Evolutionary conservation across 2,113 vertebrate species (phyloP).

Genomic region (Fulmarus glacialis): DNA sequence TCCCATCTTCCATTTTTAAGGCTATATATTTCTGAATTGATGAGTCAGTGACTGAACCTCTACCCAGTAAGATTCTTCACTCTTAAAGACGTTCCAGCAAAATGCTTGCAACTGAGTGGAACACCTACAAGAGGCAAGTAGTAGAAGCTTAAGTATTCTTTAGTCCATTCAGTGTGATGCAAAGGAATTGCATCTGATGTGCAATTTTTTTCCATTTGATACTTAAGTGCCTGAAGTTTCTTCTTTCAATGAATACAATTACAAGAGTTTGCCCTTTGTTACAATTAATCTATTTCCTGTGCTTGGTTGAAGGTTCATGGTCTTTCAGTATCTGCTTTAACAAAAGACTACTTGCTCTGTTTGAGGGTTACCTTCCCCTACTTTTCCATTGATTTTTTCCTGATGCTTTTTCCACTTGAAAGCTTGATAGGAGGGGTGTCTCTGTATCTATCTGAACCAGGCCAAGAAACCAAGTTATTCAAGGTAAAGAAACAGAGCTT

Average conservation of each 20-base stretch:
- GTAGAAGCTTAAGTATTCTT: background rate
- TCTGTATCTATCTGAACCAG: background rate
- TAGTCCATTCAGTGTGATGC: background rate
- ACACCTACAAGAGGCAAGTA: background rate
- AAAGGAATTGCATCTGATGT: background rate
- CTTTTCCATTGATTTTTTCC: background rate
- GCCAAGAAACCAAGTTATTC: background rate
- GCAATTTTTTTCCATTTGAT: background rate
- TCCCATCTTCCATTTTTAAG: background rate
- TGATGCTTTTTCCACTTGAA: background rate
- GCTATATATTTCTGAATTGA: background rate
- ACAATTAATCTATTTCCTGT: background rate
- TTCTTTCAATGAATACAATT: background rate
- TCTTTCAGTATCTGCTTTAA: background rate
- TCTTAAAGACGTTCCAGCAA: background rate
- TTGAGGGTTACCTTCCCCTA: background rate
- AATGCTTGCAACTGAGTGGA: background rate
- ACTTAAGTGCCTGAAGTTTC: background rate
- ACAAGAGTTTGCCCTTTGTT: background rate
- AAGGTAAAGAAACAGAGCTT: background rate
- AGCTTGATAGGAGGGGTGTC: background rate
- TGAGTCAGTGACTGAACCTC: background rate
- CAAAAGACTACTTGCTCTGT: background rate
- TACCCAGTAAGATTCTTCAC: background rate
- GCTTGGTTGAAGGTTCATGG: background rate